Percentiles rank a stretch among this genome's conserved stretches.
Evolutionary conservation across 1,140 invertebrate genomes (phyloP).

Genomic region (Pogonus chalceus): DNA sequence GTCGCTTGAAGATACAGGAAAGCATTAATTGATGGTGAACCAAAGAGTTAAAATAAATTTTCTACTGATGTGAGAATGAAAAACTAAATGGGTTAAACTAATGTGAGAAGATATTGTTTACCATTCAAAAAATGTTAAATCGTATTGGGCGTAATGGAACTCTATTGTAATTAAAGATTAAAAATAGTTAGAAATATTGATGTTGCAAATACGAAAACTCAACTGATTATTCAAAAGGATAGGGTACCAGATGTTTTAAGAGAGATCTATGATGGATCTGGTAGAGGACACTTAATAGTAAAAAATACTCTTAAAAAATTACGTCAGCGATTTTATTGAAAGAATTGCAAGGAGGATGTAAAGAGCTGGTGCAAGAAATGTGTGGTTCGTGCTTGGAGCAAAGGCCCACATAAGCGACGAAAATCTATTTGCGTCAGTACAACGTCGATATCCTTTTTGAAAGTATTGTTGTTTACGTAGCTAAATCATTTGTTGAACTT

Average conservation of each 20-base stretch:
- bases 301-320: background rate
- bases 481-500: too few relatives aligned
- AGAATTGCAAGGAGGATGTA: background rate
- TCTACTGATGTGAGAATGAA: background rate
- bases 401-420: background rate
- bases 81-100: background rate
- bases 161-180: too few relatives aligned
- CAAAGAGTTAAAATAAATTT: background rate
- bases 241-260: too few relatives aligned
- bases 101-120: background rate
- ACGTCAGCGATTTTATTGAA: background rate
- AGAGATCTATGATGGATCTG: too few relatives aligned
- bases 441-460: background rate
- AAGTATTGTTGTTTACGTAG: background rate
- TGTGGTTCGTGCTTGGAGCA: background rate
- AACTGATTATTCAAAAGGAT: too few relatives aligned
- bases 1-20: background rate
- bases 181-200: background rate
- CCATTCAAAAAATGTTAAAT: too few relatives aligned
- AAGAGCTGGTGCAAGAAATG: background rate
- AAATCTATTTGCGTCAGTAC: background rate
- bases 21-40: background rate
- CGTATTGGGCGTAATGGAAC: too few relatives aligned
- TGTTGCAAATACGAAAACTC: background rate
- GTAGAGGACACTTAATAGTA: background rate